Evolutionary conservation across 2,888 invertebrate species (phyloP).

Genomic region (Noctua fimbriata): DNA sequence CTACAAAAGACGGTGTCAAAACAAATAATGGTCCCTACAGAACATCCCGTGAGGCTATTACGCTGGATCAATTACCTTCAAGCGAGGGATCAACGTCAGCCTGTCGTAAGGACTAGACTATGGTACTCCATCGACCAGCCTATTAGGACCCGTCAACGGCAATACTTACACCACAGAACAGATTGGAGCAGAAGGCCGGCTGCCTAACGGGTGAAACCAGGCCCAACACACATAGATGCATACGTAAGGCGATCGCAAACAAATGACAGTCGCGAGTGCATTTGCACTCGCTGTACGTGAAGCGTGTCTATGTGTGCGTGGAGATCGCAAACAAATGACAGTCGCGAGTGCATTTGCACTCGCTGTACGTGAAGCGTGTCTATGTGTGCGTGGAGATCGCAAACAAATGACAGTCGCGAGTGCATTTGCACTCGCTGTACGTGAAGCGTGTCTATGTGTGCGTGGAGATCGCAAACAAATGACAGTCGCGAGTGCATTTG

Average conservation of each 20-base stretch:
- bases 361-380: too few relatives aligned
- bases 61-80: conserved; percentile 50
- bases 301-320: too few relatives aligned
- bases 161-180: conserved; percentile 10
- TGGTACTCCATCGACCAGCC: conserved; percentile 32
- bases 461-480: not conserved
- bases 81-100: conserved; percentile 47
- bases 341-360: not conserved
- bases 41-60: conserved; percentile 17
- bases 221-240: not conserved
- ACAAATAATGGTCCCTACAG: conserved; percentile 14
- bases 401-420: not conserved
- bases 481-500: not conserved
- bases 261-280: not conserved
- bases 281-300: too few relatives aligned
- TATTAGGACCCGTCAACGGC: conserved; percentile 53
- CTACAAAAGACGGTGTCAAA: conserved; percentile 20
- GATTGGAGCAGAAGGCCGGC: conserved; percentile 11
- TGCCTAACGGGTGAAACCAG: not conserved
- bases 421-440: too few relatives aligned
- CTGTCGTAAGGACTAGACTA: conserved; percentile 34
- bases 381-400: too few relatives aligned
- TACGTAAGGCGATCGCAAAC: not conserved
- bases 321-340: not conserved
- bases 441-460: too few relatives aligned